phyloP scores from a whole-genome alignment of 1,140 invertebrate genomes.

The Plutomurus gul region DNA sequence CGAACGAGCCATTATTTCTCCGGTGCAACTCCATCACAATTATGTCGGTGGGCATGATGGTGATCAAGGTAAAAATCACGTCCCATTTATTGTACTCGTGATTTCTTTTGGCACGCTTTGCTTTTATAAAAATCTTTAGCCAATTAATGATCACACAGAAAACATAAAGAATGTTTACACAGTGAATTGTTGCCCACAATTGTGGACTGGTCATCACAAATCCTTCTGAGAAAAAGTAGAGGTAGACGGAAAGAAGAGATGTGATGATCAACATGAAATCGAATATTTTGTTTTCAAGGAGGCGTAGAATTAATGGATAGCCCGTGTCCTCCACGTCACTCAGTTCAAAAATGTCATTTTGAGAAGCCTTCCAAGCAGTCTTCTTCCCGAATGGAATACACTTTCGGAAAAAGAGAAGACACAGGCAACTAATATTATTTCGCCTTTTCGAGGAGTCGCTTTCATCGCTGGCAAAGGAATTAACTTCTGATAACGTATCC shows the following conservation, averaged over 20 bases:
- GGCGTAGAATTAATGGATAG: background rate
- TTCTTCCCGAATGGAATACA: too few species aligned
- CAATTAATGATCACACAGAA: constrained; percentile 41
- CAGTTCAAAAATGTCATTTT: background rate
- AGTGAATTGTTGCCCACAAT: constrained; percentile 44
- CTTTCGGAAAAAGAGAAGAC: background rate
- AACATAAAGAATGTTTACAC: constrained; percentile 43
- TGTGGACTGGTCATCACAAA: constrained; percentile 39
- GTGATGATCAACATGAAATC: constrained; percentile 40
- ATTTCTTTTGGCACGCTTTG: constrained; percentile 48
- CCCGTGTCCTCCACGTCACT: background rate
- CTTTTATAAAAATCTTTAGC: constrained; percentile 42
- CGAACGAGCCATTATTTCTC: constrained; percentile 18
- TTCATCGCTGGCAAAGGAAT: too few species aligned
- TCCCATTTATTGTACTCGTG: constrained; percentile 45
- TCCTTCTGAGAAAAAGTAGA: constrained; percentile 49
- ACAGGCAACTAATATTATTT: background rate
- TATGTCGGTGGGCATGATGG: constrained; percentile 43
- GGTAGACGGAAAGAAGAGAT: constrained; percentile 38
- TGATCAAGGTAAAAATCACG: constrained; percentile 37
- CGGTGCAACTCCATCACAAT: constrained; percentile 43
- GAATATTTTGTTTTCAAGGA: constrained; percentile 31
- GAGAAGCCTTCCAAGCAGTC: background rate
- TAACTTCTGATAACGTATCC: too few species aligned
- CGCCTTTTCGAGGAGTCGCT: background rate